Base-by-base conservation (phyloP, 2,888 invertebrate species). In the Invenusta paracnida region DNA sequence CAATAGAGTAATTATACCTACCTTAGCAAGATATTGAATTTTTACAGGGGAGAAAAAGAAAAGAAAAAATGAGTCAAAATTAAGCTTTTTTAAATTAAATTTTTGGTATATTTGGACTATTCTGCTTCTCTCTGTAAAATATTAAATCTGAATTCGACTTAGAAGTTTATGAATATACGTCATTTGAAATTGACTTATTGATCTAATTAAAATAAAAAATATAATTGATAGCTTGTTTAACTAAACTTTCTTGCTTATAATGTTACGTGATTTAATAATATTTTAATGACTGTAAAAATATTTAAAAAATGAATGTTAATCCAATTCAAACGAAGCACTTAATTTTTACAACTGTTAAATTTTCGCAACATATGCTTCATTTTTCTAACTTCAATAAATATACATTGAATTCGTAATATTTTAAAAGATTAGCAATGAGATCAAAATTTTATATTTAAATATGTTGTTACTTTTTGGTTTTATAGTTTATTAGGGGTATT, bases 131-230 rank as follows among this genome's bases (percentile, higher is more conserved):
- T 23, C 73, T 73, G 73, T 73, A 73, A 23, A 73, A 73, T 73
- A 73, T 73, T 73, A 73, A 73, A 23, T 25, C 73, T 73, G 73
- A 73, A 73, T 73, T 73, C 73, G 73, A 73, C 73, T 73, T 73
- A 73, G 73, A 73, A 73, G 73, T 73, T 73, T 5, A 23, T 73
- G 27, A 73, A 73, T 73, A 73, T 73, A 73, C 73, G 17, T 73
- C 73, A 73, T 73, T 73, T 73, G 73, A 73, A 73, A 73, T 73
- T 73, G 73, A 73, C 73, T 73, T 73, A 23, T 73, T 23, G 73
- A 73, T 73, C 11, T 73, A 73, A 73, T 73, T 73, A 73, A 73
- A 73, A 73, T 73, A 73, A 73, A 73, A 73, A 73, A 73, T 73
- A 73, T 73, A 48, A 48, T 48, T 48, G 48, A 48, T 48, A 48